Percentiles rank a stretch among this genome's conserved stretches.
phyloP scores from a whole-genome alignment of 23 tunicate genomes.

The Oikopleura albicans region DNA sequence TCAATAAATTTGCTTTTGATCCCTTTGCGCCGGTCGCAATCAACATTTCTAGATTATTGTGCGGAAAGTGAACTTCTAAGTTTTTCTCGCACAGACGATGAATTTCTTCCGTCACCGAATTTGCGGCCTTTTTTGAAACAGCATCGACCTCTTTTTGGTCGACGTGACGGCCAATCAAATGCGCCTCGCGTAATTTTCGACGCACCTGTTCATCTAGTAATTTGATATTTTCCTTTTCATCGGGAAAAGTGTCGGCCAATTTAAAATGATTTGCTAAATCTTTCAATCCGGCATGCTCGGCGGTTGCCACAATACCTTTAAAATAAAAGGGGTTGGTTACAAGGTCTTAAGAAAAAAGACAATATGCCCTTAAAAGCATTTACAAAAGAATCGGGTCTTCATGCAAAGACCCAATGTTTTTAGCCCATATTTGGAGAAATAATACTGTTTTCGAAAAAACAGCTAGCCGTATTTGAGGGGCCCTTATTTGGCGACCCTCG shows the following conservation, averaged over 20 bases:
- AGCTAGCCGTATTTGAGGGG: no score
- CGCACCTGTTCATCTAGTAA: background rate
- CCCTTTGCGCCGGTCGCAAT: conserved; percentile 89
- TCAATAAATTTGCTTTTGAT: conserved; percentile 37
- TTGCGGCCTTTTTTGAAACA: background rate
- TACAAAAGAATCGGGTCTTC: no score
- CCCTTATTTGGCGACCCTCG: no score
- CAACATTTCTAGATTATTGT: conserved; percentile 79
- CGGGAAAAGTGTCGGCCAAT: background rate
- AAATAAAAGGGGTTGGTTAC: no score
- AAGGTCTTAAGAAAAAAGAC: no score
- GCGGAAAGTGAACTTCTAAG: conserved; percentile 38
- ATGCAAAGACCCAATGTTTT: no score
- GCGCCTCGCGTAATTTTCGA: background rate
- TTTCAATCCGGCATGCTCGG: background rate
- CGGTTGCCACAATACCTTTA: background rate
- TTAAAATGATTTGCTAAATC: background rate
- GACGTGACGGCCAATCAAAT: background rate
- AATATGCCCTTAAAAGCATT: no score
- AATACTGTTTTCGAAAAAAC: no score
- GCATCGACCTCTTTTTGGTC: background rate
- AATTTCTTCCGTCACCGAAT: background rate
- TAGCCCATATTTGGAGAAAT: no score
- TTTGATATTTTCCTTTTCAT: background rate
- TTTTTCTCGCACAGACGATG: conserved; percentile 13